Base-by-base conservation (phyloP, 1,140 invertebrate species). In the Drosophila fuyamai region DNA sequence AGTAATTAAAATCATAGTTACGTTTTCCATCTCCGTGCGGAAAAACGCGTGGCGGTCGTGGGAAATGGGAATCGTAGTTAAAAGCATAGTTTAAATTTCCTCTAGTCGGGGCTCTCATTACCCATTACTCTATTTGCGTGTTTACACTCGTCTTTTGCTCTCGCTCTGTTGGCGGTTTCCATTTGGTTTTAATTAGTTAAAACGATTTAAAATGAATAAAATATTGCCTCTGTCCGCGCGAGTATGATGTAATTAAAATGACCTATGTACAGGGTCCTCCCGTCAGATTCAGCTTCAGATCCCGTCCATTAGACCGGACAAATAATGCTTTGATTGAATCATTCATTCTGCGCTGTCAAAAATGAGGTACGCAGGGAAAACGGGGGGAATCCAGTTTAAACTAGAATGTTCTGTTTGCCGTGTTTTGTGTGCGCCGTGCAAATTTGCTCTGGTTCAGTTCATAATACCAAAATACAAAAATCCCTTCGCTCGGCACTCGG, bases 1-100 rank as follows among this genome's bases (percentile, higher is more conserved):
- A 83, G 84, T 80, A 89, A 88, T 88, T 88, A 88, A 88, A 88
- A 88, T 88, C 76, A 89, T 89, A 89, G 82, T 76, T 73, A 82
- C 76, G 70, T 48, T 48, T 74, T 68, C 62, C 81, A 78, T 62
- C 61, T 54, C 56, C 41, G 50, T 63, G 41, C 29, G 40, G 72
- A 40, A 74, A 61, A 74, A n/a, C 70, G 40, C 14, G 61, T 18
- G 32, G 66, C 18, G 36, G 27, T 14, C 36, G 36, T 65, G 68
- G 62, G 5, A 41, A 57, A 50, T 57, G 51, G 67, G 51, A 61
- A 59, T 46, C 68, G 51, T 70, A 63, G 74, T 71, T 63, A 71
- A 85, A 84, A 85, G 81, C 81, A 85, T 85, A 80, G 74, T 79
- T 81, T 65, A 56, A 71, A 83, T 83, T 51, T 61, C 44, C 50